Evolutionary conservation across 2,888 invertebrate genomes (phyloP), one percentile per base, ranked within the genome.

Genomic region (Calliphora vomitoria): DNA sequence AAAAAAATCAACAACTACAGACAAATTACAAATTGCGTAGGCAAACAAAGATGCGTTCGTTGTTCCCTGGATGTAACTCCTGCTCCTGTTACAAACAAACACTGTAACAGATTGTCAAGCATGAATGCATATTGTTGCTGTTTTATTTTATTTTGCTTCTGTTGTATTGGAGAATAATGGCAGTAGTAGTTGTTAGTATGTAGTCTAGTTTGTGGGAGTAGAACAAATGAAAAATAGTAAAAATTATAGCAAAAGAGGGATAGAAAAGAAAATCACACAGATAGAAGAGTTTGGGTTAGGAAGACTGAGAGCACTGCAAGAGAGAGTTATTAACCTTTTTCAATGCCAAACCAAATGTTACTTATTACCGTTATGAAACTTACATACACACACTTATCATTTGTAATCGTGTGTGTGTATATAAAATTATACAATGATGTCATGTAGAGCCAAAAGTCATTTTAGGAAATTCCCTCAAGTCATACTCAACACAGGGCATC

Each of bases 401-500:
- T 44, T 55, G 25, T 31, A 50, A 76, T 50, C 10, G 25, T 38
- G 18, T 41, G 4, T 58, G 10, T 18, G 0, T 25, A 20, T 50
- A 50, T 25, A 31, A 53, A 71, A n/a, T 44, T 55, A 35, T 62
- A 62, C 55, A 74, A 87, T 87, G 78, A 85, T 82, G 68, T 82
- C 91, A 92, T 91, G 90, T 90, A 90, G 92, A 91, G 91, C 91
- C 92, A 93, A 91, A 92, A 93, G 92, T 93, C 92, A 93, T 93
- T 93, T 92, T 91, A 91, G 90, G 89, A 91, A 91, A 92, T 90
- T 93, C 93, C 93, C 93, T 91, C 90, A 91, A 92, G 92, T 92
- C 91, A 91, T 91, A 72, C 62, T 84, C 76, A 83, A 66, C 80
- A 68, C 66, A 66, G 66, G 66, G 71, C 74, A 58, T 79, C 38